Conservation (phyloP, 2,888 invertebrate genomes). For the Lapara coniferarum region DNA sequence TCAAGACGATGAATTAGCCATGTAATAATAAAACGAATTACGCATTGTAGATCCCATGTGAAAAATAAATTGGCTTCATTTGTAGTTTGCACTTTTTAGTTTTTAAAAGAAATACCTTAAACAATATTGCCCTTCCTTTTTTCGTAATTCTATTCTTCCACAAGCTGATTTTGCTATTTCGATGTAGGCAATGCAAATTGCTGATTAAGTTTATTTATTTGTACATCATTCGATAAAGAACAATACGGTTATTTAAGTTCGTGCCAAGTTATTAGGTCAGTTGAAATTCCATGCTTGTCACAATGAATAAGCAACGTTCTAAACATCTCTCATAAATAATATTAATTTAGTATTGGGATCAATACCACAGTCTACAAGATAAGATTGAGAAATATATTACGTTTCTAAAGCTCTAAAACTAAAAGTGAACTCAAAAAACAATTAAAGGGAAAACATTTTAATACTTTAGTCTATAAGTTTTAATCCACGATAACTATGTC, state of each 20-base stretch:
- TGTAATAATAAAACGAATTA: not conserved
- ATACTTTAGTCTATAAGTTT: no score
- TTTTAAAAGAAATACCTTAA: no score
- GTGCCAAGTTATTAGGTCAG: not conserved
- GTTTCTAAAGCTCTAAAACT: no score
- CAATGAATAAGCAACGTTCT: not conserved
- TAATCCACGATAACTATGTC: no score
- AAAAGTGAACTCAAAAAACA: no score
- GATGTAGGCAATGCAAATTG: no score
- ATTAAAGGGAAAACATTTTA: no score
- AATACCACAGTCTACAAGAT: not conserved
- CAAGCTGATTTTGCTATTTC: no score
- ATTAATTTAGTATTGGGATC: not conserved
- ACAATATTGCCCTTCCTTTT: no score
- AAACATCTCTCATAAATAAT: not conserved
- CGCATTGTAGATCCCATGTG: not conserved
- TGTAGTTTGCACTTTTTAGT: not conserved
- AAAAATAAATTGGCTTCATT: not conserved
- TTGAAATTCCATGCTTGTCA: not conserved
- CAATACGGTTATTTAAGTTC: not conserved
- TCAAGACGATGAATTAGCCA: not conserved
- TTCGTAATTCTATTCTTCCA: no score
- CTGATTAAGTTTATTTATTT: no score
- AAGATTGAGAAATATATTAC: not conserved
- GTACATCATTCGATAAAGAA: not conserved